Evolutionary conservation across 2,888 invertebrate species (phyloP).

Genomic region (Ceramica pisi): DNA sequence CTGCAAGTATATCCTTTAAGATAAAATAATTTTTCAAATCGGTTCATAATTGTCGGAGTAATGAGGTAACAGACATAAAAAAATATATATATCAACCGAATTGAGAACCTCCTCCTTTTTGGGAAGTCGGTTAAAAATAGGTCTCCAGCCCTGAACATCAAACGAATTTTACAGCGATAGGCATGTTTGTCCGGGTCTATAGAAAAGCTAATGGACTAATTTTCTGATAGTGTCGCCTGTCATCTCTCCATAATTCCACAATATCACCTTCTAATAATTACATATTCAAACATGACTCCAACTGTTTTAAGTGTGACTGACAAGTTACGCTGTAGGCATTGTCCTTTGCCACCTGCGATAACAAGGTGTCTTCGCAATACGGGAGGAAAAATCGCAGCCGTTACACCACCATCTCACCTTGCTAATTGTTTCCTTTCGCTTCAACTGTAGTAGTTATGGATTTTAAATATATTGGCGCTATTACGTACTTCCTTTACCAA

Average conservation of each 20-base stretch:
- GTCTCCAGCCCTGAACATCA: not conserved
- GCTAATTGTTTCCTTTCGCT: constrained; percentile 85
- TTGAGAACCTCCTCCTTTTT: too few relatives aligned
- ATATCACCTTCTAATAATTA: not conserved
- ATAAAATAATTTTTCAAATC: too few relatives aligned
- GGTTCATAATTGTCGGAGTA: too few relatives aligned
- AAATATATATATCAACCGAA: too few relatives aligned
- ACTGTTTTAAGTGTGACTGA: constrained; percentile 20
- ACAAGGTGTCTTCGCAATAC: constrained; percentile 72
- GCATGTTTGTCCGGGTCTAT: not conserved
- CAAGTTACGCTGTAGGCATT: constrained; percentile 58
- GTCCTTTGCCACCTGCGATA: constrained; percentile 76
- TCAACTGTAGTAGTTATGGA: constrained; percentile 45
- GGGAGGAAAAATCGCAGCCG: constrained; percentile 76
- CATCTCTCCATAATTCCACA: not conserved
- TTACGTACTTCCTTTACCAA: constrained; percentile 38
- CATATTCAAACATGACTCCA: constrained; percentile 21
- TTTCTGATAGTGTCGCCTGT: not conserved
- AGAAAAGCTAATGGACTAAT: not conserved
- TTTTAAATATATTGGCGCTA: constrained; percentile 49
- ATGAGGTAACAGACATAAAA: too few relatives aligned
- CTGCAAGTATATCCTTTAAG: too few relatives aligned
- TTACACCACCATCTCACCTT: constrained; percentile 81
- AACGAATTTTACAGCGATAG: not conserved
- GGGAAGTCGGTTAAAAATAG: too few relatives aligned